Base-by-base conservation (phyloP, 2,797 vertebrate genomes). In the Ctenopoma multispine region DNA sequence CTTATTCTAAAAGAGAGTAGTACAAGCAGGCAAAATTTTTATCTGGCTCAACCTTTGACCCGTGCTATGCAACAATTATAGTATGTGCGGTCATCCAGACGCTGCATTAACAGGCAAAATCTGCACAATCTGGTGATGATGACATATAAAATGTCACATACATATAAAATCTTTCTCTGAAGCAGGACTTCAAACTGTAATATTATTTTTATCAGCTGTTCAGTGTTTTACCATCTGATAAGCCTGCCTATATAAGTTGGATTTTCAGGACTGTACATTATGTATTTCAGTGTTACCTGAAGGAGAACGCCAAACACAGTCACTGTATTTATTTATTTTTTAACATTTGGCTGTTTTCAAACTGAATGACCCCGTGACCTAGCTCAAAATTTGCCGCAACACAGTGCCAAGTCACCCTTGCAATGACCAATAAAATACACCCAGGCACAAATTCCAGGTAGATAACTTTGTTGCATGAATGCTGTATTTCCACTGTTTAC, bases 191-290 rank as follows among this genome's bases (percentile, higher is more conserved):
- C 38, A 36, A 36, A 36, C 29, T 14, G 20, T 34, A n/a, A 40
- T 36, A 11, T 43, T 34, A 40, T 43, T 31, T 23, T 10, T 12
- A 48, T 31, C 36, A 44, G 31, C 49, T 67, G 49, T 27, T 65
- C 17, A 44, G 27, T 43, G 17, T 61, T 60, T 23, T 60, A 21
- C 34, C 29, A 41, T 23, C 36, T 43, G 46, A 63, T 50, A 50
- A 43, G 11, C 7, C 34, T 47, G 21, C 1, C 11, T 17, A 43
- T 15, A 43, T 7, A 43, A 43, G 11, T 11, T n/a, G 20, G 46
- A 48, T 23, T 48, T 12, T 12, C 54, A 2, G 17, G 43, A 18
- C 14, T 18, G 7, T 17, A 43, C 14, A 5, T 15, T 15, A 43
- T 43, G 40, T 43, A 43, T 43, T 43, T 36, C 4, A 40, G 10